Evolutionary conservation across 2,113 vertebrate species (phyloP).

Genomic region (Alligator mississippiensis): DNA sequence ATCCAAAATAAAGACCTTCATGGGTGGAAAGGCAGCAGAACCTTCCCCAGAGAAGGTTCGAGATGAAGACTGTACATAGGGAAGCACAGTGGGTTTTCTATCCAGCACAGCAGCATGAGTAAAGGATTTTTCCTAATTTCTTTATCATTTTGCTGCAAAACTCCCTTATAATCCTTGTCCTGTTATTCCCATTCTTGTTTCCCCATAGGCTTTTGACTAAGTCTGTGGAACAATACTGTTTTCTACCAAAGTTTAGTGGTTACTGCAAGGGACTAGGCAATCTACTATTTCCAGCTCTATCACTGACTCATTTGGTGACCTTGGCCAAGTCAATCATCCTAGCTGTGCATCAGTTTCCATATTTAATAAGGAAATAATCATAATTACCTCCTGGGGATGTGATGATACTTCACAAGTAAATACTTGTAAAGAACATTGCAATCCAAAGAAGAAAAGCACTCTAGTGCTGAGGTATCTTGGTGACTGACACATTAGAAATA

Average conservation of each 20-base stretch:
- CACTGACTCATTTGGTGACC: constrained; percentile 47
- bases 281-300: constrained; percentile 32
- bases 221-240: constrained; percentile 4
- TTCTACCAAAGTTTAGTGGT: neutral
- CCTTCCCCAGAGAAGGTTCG: constrained; percentile 6
- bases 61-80: constrained; percentile 5
- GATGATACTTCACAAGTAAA: neutral
- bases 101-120: neutral
- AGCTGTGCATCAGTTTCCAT: constrained; percentile 53
- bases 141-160: constrained; percentile 33
- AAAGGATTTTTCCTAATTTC: constrained; percentile 29
- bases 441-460: neutral
- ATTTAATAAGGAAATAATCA: constrained; percentile 24
- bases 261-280: constrained; percentile 20
- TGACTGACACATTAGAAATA: neutral
- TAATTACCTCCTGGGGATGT: neutral
- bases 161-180: neutral
- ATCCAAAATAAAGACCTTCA: constrained; percentile 25
- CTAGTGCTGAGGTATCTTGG: neutral
- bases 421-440: constrained; percentile 6
- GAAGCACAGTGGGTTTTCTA: neutral
- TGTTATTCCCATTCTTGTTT: constrained; percentile 20
- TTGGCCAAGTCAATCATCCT: constrained; percentile 52
- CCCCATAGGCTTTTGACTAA: neutral
- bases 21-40: constrained; percentile 41